Conservation (phyloP, 1,140 invertebrate genomes). For the Phortica variegata region DNA sequence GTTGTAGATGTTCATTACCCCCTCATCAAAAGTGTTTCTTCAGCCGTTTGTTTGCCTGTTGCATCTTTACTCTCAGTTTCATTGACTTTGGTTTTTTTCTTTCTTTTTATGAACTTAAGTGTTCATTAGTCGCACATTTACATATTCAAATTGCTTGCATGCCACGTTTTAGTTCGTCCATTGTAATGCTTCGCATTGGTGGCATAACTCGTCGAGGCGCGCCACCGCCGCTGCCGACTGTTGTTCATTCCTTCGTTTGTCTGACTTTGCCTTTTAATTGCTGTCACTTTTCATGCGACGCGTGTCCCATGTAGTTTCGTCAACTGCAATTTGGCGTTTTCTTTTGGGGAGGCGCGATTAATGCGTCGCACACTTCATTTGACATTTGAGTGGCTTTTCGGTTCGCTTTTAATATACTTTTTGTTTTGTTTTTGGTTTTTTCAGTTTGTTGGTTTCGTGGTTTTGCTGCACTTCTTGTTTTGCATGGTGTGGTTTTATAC, state of each 20-base stretch:
- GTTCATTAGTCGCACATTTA: constrained; percentile 56
- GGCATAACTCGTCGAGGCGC: neutral
- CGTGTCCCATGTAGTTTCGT: neutral
- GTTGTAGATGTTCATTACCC: too few relatives aligned
- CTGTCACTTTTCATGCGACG: constrained; percentile 20
- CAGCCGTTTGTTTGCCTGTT: too few relatives aligned
- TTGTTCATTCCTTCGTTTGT: constrained; percentile 18
- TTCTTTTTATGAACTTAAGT: constrained; percentile 22
- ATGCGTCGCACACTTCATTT: constrained; percentile 51
- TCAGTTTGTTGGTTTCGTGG: too few relatives aligned
- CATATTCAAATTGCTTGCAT: constrained; percentile 49
- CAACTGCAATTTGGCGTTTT: constrained; percentile 4
- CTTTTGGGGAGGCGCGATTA: constrained; percentile 36
- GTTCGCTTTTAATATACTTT: too few relatives aligned
- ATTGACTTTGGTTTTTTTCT: constrained; percentile 12
- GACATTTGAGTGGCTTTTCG: constrained; percentile 36
- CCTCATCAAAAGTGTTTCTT: too few relatives aligned
- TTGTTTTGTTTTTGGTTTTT: too few relatives aligned
- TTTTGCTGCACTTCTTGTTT: constrained; percentile 12
- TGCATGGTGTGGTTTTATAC: constrained; percentile 32
- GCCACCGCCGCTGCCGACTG: neutral
- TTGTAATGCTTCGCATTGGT: neutral
- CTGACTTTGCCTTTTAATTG: constrained; percentile 47
- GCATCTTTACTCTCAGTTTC: constrained; percentile 4
- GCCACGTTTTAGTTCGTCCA: constrained; percentile 3